A percentile compares a stretch with the other conserved stretches of the same genome.
Evolutionary conservation across 2,888 invertebrate species (phyloP).

Genomic region (Nineta flava): DNA sequence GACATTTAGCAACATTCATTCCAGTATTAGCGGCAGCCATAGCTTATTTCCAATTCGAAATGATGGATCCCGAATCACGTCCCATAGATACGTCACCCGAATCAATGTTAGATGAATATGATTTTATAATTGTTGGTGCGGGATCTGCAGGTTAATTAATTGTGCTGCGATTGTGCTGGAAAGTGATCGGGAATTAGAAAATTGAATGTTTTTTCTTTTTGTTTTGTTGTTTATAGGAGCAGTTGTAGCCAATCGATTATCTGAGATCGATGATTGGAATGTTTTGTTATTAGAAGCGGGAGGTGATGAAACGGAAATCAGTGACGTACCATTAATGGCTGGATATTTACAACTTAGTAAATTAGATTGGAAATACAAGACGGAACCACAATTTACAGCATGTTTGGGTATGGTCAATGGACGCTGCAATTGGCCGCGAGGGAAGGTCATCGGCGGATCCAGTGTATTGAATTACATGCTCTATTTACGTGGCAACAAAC

Average conservation of each 20-base stretch:
- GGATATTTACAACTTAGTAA: constrained; percentile 75
- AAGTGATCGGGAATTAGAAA: background rate
- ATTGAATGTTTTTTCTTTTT: background rate
- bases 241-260: constrained; percentile 68
- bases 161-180: too few species aligned
- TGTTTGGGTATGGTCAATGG: constrained; percentile 79
- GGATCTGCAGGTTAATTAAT: constrained; percentile 62
- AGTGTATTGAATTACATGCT: constrained; percentile 86
- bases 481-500: constrained; percentile 74
- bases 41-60: constrained; percentile 75
- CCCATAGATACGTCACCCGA: constrained; percentile 54
- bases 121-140: constrained; percentile 74
- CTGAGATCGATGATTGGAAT: constrained; percentile 65
- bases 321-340: constrained; percentile 75
- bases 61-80: constrained; percentile 66
- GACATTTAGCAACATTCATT: constrained; percentile 63
- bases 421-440: constrained; percentile 82
- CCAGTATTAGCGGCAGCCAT: constrained; percentile 72
- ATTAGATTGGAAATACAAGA: constrained; percentile 86
- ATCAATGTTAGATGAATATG: constrained; percentile 49
- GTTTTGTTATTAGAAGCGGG: constrained; percentile 73
- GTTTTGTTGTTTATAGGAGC: constrained; percentile 38
- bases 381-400: constrained; percentile 67
- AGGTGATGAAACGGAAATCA: constrained; percentile 80
- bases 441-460: constrained; percentile 81